Conservation (phyloP, 2,888 invertebrate species). For the Rhorus exstirpatorius region DNA sequence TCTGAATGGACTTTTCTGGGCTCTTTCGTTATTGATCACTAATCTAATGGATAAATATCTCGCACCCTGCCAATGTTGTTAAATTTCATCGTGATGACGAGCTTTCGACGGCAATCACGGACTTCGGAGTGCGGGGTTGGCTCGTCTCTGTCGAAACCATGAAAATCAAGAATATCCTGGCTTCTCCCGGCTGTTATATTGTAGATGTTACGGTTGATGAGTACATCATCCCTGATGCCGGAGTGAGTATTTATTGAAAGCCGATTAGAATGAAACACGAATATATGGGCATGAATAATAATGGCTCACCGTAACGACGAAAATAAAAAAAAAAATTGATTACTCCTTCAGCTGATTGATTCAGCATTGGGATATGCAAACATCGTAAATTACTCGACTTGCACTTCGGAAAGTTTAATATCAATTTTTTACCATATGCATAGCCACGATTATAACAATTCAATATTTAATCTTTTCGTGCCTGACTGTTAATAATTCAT, state of each 20-base stretch:
- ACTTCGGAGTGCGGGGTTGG: conserved; percentile 69
- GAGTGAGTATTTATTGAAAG: conserved; percentile 11
- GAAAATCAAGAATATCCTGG: conserved; percentile 73
- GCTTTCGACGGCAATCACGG: conserved; percentile 74
- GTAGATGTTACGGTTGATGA: conserved; percentile 65
- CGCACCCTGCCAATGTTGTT: conserved; percentile 79
- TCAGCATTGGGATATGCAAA: neutral
- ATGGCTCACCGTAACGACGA: neutral
- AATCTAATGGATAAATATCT: neutral
- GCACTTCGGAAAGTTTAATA: neutral
- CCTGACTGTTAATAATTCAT: neutral
- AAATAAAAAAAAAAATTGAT: no score
- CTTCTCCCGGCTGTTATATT: conserved; percentile 71
- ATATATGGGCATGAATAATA: neutral
- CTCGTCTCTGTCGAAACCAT: conserved; percentile 71
- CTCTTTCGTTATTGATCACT: neutral
- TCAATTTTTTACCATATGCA: neutral
- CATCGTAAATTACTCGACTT: neutral
- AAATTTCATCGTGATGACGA: conserved; percentile 78
- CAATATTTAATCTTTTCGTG: neutral
- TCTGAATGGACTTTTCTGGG: neutral
- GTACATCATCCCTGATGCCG: conserved; percentile 51
- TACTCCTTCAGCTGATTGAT: no score
- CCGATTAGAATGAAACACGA: neutral
- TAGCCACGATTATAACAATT: neutral